Evolutionary conservation across 1,140 invertebrate species (phyloP), one percentile per base, ranked within the genome.

Genomic region (Pemphigus obesinymphae): DNA sequence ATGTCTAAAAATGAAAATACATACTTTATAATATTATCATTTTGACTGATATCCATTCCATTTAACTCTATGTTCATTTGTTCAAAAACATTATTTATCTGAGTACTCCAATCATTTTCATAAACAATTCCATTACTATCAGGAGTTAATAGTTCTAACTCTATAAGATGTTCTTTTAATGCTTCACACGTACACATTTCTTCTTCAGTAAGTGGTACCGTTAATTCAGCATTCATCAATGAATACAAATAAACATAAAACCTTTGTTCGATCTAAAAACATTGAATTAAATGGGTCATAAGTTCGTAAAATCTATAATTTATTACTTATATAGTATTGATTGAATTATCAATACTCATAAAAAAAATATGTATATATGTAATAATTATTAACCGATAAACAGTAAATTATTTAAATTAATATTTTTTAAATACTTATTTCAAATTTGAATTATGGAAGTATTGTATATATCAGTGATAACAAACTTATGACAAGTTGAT

Each of bases 181-280:
- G 89, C 89, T 23, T 84, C 85, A 83, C 89, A 89, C 0, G 86
- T 84, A 29, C 87, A 84, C 0, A 87, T 85, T 83, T 89, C 89
- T 1, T 87, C 86, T 82, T 87, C 87, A 1, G 87, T 80, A 61
- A 73, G 73, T 29, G 66, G 58, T 31, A 83, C 63, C 2, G 66
- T 7, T 7, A 55, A 76, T 13, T 87, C 87, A 13, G 86, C 85
- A 84, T 87, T 86, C 68, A 89, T 83, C 1, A 90, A 84, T 68
- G 89, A 89, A 88, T 87, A 89, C 8, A 90, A 84, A 66, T 88
- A 89, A 0, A 89, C 85, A 0, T 84, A 85, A 70, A 90, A 89
- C 29, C 88, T 88, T 82, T 89, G 88, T 82, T 89, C 89, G 5
- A 88, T 84, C 87, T 88, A 83, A n/a, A 83, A 83, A 66, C n/a